Conservation (phyloP, 2,113 vertebrate genomes). For the Benitochromis conjunctus region DNA sequence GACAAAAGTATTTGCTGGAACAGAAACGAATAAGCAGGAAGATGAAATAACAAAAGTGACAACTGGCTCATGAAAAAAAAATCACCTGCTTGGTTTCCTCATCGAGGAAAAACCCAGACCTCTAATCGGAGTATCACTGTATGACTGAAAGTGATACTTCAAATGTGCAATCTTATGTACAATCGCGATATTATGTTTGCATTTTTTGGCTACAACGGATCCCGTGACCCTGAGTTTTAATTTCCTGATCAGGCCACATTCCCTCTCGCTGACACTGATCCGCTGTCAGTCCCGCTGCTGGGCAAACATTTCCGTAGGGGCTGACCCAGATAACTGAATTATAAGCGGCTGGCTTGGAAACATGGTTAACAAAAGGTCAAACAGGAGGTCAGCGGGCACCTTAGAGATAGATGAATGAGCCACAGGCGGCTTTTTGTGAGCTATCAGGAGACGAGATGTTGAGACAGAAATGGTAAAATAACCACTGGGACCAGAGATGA, state of each 20-base stretch:
- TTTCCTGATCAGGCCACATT: slow-evolving; percentile 11
- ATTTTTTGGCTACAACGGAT: neutral
- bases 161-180: neutral
- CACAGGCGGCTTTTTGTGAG: neutral
- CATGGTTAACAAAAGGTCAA: neutral
- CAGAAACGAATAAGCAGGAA: neutral
- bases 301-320: neutral
- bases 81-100: neutral
- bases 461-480: neutral
- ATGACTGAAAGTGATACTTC: neutral
- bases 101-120: neutral
- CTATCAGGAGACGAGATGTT: neutral
- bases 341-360: neutral
- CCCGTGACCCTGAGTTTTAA: neutral
- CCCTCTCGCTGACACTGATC: neutral
- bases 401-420: neutral
- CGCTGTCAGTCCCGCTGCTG: neutral
- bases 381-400: neutral
- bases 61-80: neutral
- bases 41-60: neutral
- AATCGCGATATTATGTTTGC: neutral
- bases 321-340: neutral
- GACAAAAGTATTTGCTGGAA: neutral
- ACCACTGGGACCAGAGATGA: neutral
- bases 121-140: neutral